Evolutionary conservation across 2,797 vertebrate species (phyloP).

Genomic region (Arctocebus calabarensis): DNA sequence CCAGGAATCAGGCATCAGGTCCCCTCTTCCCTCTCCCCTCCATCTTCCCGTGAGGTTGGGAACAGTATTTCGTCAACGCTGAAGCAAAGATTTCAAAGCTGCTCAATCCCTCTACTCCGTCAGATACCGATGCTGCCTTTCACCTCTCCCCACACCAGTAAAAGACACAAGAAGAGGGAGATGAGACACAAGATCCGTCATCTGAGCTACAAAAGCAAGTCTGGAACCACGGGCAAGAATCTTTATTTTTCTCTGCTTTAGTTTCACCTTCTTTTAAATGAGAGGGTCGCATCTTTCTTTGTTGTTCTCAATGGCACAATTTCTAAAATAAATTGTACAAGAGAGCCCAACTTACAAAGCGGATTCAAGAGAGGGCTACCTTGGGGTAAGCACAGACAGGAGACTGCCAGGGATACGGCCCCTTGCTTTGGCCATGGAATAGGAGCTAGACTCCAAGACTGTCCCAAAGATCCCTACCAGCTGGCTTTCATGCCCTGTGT

Average conservation of each 20-base stretch:
- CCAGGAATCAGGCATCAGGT: not conserved
- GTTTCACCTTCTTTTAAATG: not conserved
- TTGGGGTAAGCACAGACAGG: too few species aligned
- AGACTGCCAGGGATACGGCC: not conserved
- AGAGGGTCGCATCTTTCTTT: not conserved
- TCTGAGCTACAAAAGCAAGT: not conserved
- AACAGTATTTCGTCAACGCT: not conserved
- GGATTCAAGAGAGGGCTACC: not conserved
- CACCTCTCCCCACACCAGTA: not conserved
- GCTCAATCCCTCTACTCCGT: not conserved
- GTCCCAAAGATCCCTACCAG: not conserved
- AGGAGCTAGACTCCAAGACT: not conserved
- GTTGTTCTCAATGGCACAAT: not conserved
- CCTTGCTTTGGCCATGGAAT: not conserved
- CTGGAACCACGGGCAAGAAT: not conserved
- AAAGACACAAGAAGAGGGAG: not conserved
- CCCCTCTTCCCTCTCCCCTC: not conserved
- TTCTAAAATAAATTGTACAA: not conserved
- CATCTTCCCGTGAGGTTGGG: not conserved
- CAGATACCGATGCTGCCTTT: not conserved
- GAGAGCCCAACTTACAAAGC: not conserved
- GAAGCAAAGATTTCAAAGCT: not conserved
- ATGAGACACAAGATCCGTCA: not conserved
- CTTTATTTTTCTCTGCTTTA: not conserved
- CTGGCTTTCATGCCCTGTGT: not conserved